Conservation (phyloP, 2,888 invertebrate genomes). For the Mythimna vitellina region DNA sequence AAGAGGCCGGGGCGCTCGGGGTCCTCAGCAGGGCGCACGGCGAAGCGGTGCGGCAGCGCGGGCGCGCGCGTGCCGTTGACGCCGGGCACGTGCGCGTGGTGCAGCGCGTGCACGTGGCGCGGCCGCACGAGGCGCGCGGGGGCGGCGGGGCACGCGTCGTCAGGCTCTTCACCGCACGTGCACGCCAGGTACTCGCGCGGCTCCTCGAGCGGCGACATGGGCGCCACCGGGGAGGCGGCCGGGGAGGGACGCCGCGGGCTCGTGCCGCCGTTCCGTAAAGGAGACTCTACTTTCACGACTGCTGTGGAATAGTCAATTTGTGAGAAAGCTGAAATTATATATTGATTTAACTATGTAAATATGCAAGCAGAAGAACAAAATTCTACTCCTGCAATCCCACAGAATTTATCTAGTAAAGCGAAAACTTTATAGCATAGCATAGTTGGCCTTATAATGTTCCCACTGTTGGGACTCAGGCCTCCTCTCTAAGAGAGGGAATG, state of each 20-base stretch:
- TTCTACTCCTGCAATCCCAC: too few species aligned
- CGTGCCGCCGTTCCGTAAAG: constrained; percentile 81
- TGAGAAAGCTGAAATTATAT: not conserved
- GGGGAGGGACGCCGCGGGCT: constrained; percentile 45
- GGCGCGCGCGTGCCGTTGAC: constrained; percentile 91
- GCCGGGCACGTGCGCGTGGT: constrained; percentile 89
- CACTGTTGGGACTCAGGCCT: too few species aligned
- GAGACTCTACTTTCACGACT: constrained; percentile 77
- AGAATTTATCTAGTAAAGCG: too few species aligned
- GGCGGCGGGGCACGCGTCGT: constrained; percentile 79
- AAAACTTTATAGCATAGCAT: too few species aligned
- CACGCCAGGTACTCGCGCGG: constrained; percentile 76
- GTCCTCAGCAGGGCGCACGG: constrained; percentile 79
- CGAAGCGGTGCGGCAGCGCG: constrained; percentile 79
- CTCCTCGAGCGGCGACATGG: constrained; percentile 74
- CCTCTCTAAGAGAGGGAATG: too few species aligned
- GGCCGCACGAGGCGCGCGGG: constrained; percentile 83
- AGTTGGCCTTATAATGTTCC: too few species aligned
- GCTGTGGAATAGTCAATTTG: constrained; percentile 62
- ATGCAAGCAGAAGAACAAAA: too few species aligned
- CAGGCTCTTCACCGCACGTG: constrained; percentile 76
- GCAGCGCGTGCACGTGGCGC: constrained; percentile 89
- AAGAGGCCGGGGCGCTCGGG: constrained; percentile 80
- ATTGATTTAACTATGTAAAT: not conserved
- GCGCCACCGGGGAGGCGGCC: constrained; percentile 55